Evolutionary conservation across 1,140 invertebrate species (phyloP).

Genomic region (Grapholita molesta): DNA sequence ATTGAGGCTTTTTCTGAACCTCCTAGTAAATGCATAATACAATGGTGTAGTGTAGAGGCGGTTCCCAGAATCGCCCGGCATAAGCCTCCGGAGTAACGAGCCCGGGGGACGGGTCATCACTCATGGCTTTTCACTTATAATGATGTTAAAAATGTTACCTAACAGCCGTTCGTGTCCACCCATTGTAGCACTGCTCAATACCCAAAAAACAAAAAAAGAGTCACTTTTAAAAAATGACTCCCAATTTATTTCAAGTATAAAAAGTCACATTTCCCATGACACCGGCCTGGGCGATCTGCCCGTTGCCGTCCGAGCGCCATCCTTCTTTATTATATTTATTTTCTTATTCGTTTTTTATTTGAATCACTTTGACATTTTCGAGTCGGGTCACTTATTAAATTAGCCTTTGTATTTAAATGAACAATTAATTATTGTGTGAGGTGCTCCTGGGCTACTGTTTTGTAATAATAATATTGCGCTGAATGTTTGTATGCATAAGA

Average conservation of each 20-base stretch:
- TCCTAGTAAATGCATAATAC: neutral
- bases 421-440: constrained; percentile 59
- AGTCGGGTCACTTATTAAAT: constrained; percentile 75
- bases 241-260: constrained; percentile 74
- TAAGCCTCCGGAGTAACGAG: neutral
- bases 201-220: constrained; percentile 58
- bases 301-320: constrained; percentile 51
- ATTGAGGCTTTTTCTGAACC: neutral
- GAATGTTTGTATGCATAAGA: neutral
- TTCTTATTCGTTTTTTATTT: constrained; percentile 66
- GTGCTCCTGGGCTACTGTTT: neutral
- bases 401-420: constrained; percentile 76
- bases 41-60: neutral
- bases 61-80: neutral
- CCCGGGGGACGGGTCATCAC: constrained; percentile 43
- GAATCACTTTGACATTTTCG: constrained; percentile 69
- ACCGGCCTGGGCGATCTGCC: constrained; percentile 56
- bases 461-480: neutral
- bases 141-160: constrained; percentile 76
- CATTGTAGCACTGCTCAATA: constrained; percentile 68
- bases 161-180: constrained; percentile 71
- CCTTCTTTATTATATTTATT: constrained; percentile 60
- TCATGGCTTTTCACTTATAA: constrained; percentile 74
- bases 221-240: constrained; percentile 68
- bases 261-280: constrained; percentile 68